Conservation (phyloP, 2,113 vertebrate species). For the Tapirus terrestris region DNA sequence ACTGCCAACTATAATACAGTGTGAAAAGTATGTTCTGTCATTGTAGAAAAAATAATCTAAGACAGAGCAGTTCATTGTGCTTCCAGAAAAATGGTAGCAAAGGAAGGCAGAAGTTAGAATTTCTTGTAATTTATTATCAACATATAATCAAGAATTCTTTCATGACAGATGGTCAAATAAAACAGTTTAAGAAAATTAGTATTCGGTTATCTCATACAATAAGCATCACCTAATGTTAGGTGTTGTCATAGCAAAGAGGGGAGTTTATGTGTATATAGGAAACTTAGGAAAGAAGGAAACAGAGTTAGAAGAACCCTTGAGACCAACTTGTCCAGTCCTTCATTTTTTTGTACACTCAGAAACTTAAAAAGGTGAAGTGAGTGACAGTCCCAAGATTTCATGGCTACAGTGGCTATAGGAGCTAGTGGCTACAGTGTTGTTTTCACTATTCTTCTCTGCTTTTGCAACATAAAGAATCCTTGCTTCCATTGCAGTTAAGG, state of each 20-base stretch:
- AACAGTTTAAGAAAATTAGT: background rate
- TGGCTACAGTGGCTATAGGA: too few relatives aligned
- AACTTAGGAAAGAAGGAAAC: background rate
- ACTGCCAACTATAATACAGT: background rate
- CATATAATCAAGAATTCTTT: constrained; percentile 14
- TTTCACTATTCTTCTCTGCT: background rate
- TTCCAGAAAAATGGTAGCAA: background rate
- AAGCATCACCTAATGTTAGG: background rate
- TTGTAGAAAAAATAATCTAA: background rate
- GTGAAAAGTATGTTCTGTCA: background rate
- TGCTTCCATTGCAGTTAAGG: background rate
- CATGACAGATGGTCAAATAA: background rate
- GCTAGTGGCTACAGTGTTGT: background rate
- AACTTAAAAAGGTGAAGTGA: background rate
- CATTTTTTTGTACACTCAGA: constrained; percentile 13
- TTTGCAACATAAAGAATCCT: background rate
- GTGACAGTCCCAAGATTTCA: background rate
- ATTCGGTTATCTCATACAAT: background rate
- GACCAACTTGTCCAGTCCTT: background rate
- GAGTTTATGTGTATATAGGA: background rate
- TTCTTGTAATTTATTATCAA: constrained; percentile 7
- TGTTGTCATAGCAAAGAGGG: background rate
- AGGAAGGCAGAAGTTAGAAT: background rate
- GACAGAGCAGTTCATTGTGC: background rate
- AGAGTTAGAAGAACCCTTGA: background rate